These are phyloP conservation scores for Odontomyia ornata DNA, from an alignment of 2,888 invertebrate species.

Conservation along the genomic window DNA sequence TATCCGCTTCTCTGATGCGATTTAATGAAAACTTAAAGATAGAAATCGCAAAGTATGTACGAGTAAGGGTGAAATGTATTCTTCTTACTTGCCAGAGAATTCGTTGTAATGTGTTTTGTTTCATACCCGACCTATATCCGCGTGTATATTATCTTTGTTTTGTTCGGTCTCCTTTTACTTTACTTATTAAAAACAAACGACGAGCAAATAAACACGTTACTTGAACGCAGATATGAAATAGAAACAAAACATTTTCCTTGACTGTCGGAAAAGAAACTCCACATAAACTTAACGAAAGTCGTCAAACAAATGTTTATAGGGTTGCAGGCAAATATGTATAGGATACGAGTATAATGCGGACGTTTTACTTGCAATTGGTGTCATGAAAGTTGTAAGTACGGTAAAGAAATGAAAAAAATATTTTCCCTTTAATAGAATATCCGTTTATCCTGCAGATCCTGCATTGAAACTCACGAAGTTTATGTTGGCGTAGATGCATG, in stretches of 20 bases:
- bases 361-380: slow-evolving; percentile 2
- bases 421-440: neutral
- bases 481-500: too few species aligned
- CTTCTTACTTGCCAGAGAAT: neutral
- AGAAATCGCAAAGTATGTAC: neutral
- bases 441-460: too few species aligned
- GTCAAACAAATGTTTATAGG: neutral
- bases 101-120: neutral
- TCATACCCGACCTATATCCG: too few species aligned
- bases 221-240: neutral
- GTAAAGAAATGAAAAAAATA: neutral
- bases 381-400: neutral
- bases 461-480: too few species aligned
- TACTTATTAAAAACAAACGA: neutral
- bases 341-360: neutral
- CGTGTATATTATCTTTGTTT: neutral
- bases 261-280: neutral
- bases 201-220: neutral
- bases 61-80: too few species aligned
- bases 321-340: neutral
- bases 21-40: slow-evolving; percentile 14
- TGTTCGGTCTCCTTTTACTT: neutral
- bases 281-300: neutral
- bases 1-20: neutral
- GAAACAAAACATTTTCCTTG: neutral